These are phyloP conservation scores for Sebastes itinus DNA, from an alignment of 2,797 vertebrate species.

Conservation along the genomic window DNA sequence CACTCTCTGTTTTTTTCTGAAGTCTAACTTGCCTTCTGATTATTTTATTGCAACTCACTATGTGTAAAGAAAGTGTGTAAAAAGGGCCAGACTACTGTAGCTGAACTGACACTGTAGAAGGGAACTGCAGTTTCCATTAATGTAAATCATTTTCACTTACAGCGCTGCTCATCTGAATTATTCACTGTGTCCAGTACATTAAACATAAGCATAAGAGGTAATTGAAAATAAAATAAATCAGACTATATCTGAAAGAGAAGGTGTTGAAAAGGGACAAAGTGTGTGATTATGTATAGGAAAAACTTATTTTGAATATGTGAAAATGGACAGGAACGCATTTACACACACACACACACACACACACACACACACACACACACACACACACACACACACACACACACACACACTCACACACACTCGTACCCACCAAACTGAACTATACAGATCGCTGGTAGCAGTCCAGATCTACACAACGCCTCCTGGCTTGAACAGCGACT, in stretches of 20 bases:
- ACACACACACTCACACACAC: not conserved
- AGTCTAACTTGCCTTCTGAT: not conserved
- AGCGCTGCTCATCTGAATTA: not conserved
- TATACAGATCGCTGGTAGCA: constrained; percentile 43
- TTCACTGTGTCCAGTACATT: constrained; percentile 3
- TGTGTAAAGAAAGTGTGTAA: constrained; percentile 5
- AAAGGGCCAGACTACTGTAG: not conserved
- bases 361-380: not conserved
- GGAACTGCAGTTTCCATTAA: constrained; percentile 2
- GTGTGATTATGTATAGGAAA: not conserved
- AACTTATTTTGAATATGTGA: not conserved
- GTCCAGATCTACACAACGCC: constrained; percentile 44
- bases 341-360: not conserved
- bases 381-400: not conserved
- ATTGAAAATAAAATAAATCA: constrained; percentile 1
- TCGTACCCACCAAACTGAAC: constrained; percentile 39
- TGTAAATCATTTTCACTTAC: constrained; percentile 9
- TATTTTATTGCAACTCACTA: constrained; percentile 4
- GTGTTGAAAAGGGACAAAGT: not conserved
- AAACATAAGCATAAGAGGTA: not conserved
- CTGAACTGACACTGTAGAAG: not conserved
- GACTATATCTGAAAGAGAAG: not conserved
- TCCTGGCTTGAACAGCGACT: constrained; percentile 37
- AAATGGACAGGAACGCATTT: not conserved
- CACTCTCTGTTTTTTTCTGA: not conserved